Evolutionary conservation across 2,797 vertebrate species (phyloP).

Genomic region (Anniella stebbinsi): DNA sequence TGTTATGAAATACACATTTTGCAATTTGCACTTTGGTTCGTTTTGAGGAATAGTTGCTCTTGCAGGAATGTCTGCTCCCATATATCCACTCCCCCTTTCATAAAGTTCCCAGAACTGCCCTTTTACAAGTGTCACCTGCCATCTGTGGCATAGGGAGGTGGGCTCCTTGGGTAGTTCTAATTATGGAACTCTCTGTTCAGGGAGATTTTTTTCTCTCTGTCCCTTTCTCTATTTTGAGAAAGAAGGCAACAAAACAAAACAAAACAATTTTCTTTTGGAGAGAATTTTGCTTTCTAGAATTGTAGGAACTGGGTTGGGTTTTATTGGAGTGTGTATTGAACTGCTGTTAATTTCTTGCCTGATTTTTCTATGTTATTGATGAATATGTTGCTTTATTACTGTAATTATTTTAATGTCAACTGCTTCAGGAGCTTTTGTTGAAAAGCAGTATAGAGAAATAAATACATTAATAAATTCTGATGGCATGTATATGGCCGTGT

Average conservation of each 20-base stretch:
- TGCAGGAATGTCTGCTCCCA: background rate
- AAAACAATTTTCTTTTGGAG: background rate
- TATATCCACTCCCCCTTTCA: background rate
- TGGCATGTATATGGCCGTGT: background rate
- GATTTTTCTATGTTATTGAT: background rate
- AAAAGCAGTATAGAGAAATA: background rate
- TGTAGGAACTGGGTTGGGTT: background rate
- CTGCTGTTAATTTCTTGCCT: background rate
- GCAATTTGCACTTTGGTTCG: background rate
- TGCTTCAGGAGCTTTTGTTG: background rate
- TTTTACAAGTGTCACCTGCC: too few species aligned
- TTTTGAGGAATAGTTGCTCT: background rate
- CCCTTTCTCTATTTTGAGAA: background rate
- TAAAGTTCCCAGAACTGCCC: background rate
- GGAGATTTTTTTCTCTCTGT: background rate
- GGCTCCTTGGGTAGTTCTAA: background rate
- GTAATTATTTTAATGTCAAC: slow-evolving; percentile 4
- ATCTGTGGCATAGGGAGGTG: too few species aligned
- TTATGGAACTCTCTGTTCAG: background rate
- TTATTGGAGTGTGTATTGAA: background rate
- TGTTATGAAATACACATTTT: background rate
- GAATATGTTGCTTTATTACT: slow-evolving; percentile 2
- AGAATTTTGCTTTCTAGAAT: background rate
- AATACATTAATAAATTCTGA: background rate
- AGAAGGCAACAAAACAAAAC: background rate